Evolutionary conservation across 2,113 vertebrate genomes (phyloP).

Genomic region (Mustela lutreola): DNA sequence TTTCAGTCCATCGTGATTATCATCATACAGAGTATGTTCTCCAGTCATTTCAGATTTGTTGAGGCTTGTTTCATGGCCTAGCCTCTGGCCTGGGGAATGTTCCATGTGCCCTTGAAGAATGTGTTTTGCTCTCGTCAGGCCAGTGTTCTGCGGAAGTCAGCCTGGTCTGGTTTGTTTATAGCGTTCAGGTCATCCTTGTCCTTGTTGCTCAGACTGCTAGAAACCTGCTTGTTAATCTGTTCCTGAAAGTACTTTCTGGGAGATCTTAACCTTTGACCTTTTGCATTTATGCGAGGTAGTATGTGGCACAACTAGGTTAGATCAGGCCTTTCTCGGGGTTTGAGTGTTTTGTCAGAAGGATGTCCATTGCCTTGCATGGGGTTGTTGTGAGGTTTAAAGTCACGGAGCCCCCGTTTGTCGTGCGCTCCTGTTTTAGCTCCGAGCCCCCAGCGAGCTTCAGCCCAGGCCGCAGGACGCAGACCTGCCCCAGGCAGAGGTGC

Average conservation of each 20-base stretch:
- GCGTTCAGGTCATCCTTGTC: background rate
- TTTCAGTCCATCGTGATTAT: background rate
- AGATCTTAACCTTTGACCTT: background rate
- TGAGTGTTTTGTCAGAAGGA: background rate
- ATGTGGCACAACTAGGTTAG: rapidly evolving
- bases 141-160: rapidly evolving
- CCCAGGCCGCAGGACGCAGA: conserved; percentile 45
- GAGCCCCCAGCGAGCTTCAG: conserved; percentile 30
- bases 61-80: background rate
- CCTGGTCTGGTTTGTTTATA: background rate
- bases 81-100: background rate
- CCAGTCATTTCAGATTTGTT: background rate
- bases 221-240: background rate
- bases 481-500: background rate
- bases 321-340: background rate
- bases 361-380: rapidly evolving
- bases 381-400: background rate
- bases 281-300: background rate
- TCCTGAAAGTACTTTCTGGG: background rate
- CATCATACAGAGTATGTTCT: background rate
- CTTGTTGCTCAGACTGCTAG: background rate
- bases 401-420: background rate
- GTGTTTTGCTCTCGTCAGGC: background rate
- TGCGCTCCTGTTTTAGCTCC: conserved; percentile 63
- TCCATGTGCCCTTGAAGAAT: background rate